phyloP scores from a whole-genome alignment of 2,797 vertebrate species.

The Helicolenus hilgendorfi region DNA sequence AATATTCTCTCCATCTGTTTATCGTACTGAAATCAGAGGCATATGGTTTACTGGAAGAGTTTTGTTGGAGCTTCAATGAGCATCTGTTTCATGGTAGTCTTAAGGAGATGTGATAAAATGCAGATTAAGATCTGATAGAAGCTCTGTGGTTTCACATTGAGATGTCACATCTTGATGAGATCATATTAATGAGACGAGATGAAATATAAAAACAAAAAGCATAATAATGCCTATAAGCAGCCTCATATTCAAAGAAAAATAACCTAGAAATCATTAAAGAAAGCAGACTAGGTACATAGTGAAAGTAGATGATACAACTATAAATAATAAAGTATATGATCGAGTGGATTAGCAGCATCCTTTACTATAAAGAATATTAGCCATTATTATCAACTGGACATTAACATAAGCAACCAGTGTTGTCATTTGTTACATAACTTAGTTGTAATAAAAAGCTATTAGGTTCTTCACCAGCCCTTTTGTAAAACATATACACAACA shows the following conservation, averaged over 20 bases:
- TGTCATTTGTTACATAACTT: neutral
- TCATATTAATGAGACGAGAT: slow-evolving; percentile 3
- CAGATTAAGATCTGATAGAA: slow-evolving; percentile 18
- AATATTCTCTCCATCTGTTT: slow-evolving; percentile 54
- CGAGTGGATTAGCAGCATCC: neutral
- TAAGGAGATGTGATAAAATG: slow-evolving; percentile 7
- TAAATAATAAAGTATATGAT: neutral
- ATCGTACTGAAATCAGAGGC: slow-evolving; percentile 24
- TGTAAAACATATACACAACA: neutral
- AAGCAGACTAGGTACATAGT: neutral
- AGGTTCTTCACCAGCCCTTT: neutral
- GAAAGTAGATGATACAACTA: neutral
- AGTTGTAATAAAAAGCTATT: neutral
- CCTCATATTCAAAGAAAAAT: neutral
- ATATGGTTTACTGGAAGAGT: neutral
- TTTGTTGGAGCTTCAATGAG: slow-evolving; percentile 32
- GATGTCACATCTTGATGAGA: neutral
- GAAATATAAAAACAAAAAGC: neutral
- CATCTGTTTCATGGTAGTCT: slow-evolving; percentile 7
- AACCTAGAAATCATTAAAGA: neutral
- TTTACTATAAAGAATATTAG: neutral
- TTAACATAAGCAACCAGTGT: too few relatives aligned
- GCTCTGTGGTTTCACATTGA: neutral
- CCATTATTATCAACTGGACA: neutral
- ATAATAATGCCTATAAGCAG: neutral